Conservation (phyloP, 2,113 vertebrate species). For the Epinephelus cyanopodus region DNA sequence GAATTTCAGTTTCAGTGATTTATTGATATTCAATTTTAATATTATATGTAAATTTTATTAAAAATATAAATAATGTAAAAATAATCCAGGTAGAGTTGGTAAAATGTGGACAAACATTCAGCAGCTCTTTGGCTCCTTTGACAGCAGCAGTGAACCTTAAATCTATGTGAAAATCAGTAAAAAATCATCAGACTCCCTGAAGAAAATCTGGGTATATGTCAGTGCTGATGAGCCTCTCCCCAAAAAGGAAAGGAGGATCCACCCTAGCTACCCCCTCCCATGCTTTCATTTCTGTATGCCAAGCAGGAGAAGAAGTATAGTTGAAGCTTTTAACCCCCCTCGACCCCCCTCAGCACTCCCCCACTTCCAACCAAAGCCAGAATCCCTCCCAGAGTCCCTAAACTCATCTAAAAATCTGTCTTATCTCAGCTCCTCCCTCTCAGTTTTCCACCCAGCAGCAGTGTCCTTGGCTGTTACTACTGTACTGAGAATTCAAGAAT, state of each 20-base stretch:
- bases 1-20: background rate
- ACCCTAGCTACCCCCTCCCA: background rate
- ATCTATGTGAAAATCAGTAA: too few species aligned
- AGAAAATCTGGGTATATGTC: too few species aligned
- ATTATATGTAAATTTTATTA: background rate
- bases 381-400: conserved; percentile 59
- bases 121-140: background rate
- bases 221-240: too few species aligned
- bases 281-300: background rate
- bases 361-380: conserved; percentile 24
- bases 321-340: conserved; percentile 28
- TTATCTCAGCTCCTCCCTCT: conserved; percentile 53
- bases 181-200: too few species aligned
- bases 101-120: background rate
- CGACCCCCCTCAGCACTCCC: background rate
- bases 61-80: background rate
- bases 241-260: too few species aligned
- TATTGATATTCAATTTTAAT: background rate
- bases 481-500: conserved; percentile 17
- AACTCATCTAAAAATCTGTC: conserved; percentile 67
- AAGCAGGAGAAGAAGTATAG: conserved; percentile 11
- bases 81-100: too few species aligned
- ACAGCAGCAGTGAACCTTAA: too few species aligned
- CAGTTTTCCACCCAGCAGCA: conserved; percentile 23
- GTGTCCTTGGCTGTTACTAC: background rate